Percentiles rank a stretch among this genome's conserved stretches.
These are phyloP conservation scores for Etia nguti DNA, from an alignment of 2,113 vertebrate genomes.

Conservation along the genomic window DNA sequence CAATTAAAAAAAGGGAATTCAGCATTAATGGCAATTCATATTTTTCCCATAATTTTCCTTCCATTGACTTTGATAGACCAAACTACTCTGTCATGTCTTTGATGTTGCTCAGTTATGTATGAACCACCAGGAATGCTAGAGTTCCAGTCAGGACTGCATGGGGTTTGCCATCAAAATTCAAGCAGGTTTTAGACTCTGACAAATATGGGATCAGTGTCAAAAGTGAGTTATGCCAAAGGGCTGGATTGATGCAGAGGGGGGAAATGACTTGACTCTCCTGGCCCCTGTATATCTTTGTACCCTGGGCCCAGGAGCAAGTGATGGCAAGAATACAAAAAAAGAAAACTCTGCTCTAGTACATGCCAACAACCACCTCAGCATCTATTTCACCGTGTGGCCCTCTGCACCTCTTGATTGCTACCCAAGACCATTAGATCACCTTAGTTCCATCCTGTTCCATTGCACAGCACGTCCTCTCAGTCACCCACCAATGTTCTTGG, in stretches of 20 bases:
- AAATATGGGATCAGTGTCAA: slow-evolving; percentile 61
- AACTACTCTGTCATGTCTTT: slow-evolving; percentile 11
- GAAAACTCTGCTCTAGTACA: slow-evolving; percentile 10
- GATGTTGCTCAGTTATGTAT: slow-evolving; percentile 31
- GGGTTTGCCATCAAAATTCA: slow-evolving; percentile 43
- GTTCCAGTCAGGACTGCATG: neutral
- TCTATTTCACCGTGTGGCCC: slow-evolving; percentile 22
- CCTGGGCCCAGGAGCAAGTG: slow-evolving; percentile 15
- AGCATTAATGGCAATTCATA: neutral
- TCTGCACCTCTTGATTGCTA: slow-evolving; percentile 56
- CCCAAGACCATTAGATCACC: slow-evolving; percentile 49
- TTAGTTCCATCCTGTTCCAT: slow-evolving; percentile 33
- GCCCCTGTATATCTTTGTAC: slow-evolving; percentile 52
- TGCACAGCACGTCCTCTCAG: neutral
- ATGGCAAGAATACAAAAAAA: slow-evolving; percentile 47
- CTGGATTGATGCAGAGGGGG: slow-evolving; percentile 39
- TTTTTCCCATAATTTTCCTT: neutral
- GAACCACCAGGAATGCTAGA: slow-evolving; percentile 12
- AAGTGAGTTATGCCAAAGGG: slow-evolving; percentile 49
- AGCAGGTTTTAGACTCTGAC: slow-evolving; percentile 48
- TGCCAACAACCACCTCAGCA: slow-evolving; percentile 35
- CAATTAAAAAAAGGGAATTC: neutral
- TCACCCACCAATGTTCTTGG: slow-evolving; percentile 4
- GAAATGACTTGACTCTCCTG: slow-evolving; percentile 66
- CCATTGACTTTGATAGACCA: neutral